Evolutionary conservation across 2,797 vertebrate species (phyloP).

Genomic region (Pseudochaenichthys georgianus): DNA sequence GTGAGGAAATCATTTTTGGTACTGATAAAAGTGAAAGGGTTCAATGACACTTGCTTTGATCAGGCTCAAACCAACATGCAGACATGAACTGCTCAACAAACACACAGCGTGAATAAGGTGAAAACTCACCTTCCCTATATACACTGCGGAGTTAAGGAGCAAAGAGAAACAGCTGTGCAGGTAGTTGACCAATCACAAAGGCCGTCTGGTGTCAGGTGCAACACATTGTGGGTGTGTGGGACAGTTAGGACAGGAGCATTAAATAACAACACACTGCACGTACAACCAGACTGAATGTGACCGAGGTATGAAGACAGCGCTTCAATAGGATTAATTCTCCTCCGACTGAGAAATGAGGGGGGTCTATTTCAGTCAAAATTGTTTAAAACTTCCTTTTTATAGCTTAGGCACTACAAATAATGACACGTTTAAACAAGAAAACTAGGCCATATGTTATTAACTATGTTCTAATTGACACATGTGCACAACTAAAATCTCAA

Average conservation of each 20-base stretch:
- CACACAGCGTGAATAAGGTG: background rate
- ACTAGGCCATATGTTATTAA: too few species aligned
- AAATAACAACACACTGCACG: background rate
- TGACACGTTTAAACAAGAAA: too few species aligned
- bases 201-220: constrained; percentile 18
- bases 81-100: constrained; percentile 1
- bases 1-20: constrained; percentile 10
- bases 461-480: background rate
- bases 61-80: background rate
- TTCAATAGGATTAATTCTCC: background rate
- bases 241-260: constrained; percentile 29
- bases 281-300: background rate
- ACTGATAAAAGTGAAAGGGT: background rate
- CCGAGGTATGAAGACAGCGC: background rate
- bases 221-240: constrained; percentile 33
- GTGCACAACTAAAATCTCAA: too few species aligned
- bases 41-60: constrained; percentile 14
- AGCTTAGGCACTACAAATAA: too few species aligned
- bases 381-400: background rate
- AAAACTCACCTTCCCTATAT: background rate
- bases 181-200: constrained; percentile 36
- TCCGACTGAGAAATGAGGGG: background rate
- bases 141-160: background rate
- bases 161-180: constrained; percentile 43
- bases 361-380: background rate